Conservation (phyloP, 2,113 vertebrate species). For the Urocynchramus pylzowi region DNA sequence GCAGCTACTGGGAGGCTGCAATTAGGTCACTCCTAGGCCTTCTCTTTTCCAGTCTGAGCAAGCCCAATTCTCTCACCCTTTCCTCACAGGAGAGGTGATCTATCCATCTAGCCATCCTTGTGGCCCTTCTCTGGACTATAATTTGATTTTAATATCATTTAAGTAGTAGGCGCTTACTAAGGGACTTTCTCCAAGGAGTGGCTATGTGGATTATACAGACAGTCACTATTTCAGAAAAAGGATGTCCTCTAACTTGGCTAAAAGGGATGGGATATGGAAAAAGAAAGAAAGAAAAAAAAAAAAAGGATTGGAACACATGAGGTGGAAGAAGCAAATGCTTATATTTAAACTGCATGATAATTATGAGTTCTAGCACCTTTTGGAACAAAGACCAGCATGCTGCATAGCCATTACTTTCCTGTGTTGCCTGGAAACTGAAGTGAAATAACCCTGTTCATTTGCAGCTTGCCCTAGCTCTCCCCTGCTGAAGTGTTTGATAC, state of each 20-base stretch:
- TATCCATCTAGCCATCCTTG: neutral
- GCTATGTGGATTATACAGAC: neutral
- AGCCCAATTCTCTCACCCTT: neutral
- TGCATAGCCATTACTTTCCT: neutral
- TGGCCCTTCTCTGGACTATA: neutral
- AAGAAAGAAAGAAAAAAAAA: fast-evolving
- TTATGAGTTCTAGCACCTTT: neutral
- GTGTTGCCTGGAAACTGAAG: conserved; percentile 30
- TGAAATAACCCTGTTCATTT: neutral
- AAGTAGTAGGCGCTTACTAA: neutral
- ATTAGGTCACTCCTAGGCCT: neutral
- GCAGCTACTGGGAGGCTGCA: neutral
- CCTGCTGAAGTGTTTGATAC: neutral
- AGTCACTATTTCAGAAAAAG: neutral
- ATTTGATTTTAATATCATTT: neutral
- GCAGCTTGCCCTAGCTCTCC: neutral
- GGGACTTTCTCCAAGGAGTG: neutral
- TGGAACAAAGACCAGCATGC: neutral
- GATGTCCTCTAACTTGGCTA: neutral
- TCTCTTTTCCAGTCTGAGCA: neutral
- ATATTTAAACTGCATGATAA: neutral
- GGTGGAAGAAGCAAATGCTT: neutral
- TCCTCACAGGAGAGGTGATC: neutral
- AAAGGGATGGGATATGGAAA: neutral
- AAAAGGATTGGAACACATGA: neutral